Base-by-base conservation (phyloP, 2,113 vertebrate species). In the Mirza zaza region DNA sequence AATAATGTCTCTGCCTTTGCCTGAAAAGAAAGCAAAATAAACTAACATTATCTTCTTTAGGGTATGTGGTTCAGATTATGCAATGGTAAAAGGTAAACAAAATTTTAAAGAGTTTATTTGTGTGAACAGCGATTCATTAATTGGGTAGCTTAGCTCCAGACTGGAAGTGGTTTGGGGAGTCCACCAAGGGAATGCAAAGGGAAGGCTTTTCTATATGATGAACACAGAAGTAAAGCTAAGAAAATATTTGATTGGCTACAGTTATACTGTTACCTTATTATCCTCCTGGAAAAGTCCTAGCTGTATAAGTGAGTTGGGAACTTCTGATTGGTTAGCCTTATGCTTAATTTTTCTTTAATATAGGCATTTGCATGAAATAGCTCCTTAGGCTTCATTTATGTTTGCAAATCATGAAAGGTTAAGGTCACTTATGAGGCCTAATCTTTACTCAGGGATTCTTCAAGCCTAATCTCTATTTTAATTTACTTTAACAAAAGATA, bases 21-120 rank as follows among this genome's bases (percentile, higher is more conserved):
- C n/a, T 87, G 45, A 85, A 57, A 92, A 68, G 70, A 61, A 61
- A 96, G 63, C 15, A 67, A 91, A 91, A 65, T 2, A 81, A 96
- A 71, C 29, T 5, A 77, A 61, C 55, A 29, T 29, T 83, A 79
- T 73, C 11, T 75, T 95, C 68, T 76, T 63, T 32, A 55, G 25
- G 17, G 4, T 11, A 81, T 75, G 17, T 34, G 3, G 65, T n/a
- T 89, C 59, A 8, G 36, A 87, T 94, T 82, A 71, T 77, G 21
- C 13, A 68, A 10, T 92, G 77, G 52, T 83, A 76, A 92, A 77
- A 70, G 57, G 34, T 50, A 92, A 85, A 23, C 11, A 45, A 91
- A 55, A 70, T 3, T 15, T 80, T 42, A 73, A 86, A 23, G 39
- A 50, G 29, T 34, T 61, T 25, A 70, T 68, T n/a, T 68, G 27